Evolutionary conservation across 2,113 vertebrate genomes (phyloP).

Genomic region (Elephantulus edwardii): DNA sequence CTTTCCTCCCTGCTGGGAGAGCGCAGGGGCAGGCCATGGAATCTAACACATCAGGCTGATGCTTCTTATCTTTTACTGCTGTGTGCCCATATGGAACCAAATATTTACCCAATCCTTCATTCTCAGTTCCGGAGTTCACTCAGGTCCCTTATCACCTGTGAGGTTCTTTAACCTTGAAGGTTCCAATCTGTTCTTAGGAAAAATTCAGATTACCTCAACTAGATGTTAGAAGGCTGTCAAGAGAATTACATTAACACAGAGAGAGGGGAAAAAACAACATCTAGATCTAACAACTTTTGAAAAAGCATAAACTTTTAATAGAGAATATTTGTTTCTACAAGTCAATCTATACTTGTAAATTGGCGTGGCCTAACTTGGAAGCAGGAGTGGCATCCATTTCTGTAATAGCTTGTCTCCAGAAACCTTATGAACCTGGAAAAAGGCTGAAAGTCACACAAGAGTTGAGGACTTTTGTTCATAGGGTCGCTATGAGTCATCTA

Average conservation of each 20-base stretch:
- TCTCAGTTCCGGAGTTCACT: not conserved
- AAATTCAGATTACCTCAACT: constrained; percentile 46
- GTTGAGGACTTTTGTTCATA: too few species aligned
- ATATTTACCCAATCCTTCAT: constrained; percentile 16
- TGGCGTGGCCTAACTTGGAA: not conserved
- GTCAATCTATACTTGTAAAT: constrained; percentile 25
- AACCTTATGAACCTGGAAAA: too few species aligned
- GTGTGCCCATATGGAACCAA: constrained; percentile 33
- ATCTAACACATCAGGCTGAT: not conserved
- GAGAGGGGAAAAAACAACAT: not conserved
- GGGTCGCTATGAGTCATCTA: too few species aligned
- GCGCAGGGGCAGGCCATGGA: not conserved
- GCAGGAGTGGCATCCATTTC: constrained; percentile 8
- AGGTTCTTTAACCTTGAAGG: constrained; percentile 62
- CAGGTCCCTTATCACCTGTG: constrained; percentile 38
- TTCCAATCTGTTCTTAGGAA: constrained; percentile 41
- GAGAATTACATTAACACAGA: constrained; percentile 7
- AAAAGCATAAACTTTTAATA: constrained; percentile 31
- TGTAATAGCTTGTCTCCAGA: too few species aligned
- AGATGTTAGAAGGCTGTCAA: constrained; percentile 26
- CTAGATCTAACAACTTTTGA: not conserved
- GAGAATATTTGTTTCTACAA: constrained; percentile 45
- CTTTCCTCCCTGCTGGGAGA: not conserved
- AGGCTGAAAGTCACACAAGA: too few species aligned
- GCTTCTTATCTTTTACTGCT: not conserved